phyloP scores from a whole-genome alignment of 2,797 vertebrate species.

The Jordanella pulchra region DNA sequence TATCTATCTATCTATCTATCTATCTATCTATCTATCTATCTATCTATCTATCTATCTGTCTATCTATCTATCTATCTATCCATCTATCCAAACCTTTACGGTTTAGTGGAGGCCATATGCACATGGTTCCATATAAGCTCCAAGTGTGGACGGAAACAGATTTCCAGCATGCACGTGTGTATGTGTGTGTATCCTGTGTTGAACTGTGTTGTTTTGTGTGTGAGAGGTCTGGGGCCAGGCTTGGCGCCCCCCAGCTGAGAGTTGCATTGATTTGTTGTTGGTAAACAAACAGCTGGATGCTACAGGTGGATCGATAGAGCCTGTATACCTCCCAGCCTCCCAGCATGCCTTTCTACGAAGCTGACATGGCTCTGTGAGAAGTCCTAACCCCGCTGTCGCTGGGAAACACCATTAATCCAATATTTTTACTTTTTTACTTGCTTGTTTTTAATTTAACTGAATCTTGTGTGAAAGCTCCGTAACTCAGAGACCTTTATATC shows the following conservation, averaged over 20 bases:
- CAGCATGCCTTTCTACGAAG: conserved; percentile 70
- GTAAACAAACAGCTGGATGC: conserved; percentile 83
- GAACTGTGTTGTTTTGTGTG: conserved; percentile 26
- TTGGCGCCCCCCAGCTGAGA: conserved; percentile 67
- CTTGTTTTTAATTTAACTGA: conserved; percentile 47
- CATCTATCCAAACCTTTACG: too few species aligned
- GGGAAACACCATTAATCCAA: conserved; percentile 49
- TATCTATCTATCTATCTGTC: too few species aligned
- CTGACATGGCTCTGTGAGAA: conserved; percentile 53
- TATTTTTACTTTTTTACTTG: conserved; percentile 29
- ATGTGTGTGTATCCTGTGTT: conserved; percentile 3
- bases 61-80: too few species aligned
- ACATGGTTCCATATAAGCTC: conserved; percentile 9
- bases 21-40: too few species aligned
- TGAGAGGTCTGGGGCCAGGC: conserved; percentile 65
- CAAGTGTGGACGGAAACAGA: conserved; percentile 1
- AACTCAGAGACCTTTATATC: neutral
- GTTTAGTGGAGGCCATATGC: neutral
- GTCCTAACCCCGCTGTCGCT: conserved; percentile 51
- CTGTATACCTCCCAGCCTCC: conserved; percentile 67
- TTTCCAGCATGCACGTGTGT: conserved; percentile 19
- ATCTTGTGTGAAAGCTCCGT: conserved; percentile 14
- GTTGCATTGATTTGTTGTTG: conserved; percentile 84
- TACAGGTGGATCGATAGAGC: conserved; percentile 78
- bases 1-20: too few species aligned